Base-by-base conservation (phyloP, 2,797 vertebrate genomes). In the Rhodeus uyekii region DNA sequence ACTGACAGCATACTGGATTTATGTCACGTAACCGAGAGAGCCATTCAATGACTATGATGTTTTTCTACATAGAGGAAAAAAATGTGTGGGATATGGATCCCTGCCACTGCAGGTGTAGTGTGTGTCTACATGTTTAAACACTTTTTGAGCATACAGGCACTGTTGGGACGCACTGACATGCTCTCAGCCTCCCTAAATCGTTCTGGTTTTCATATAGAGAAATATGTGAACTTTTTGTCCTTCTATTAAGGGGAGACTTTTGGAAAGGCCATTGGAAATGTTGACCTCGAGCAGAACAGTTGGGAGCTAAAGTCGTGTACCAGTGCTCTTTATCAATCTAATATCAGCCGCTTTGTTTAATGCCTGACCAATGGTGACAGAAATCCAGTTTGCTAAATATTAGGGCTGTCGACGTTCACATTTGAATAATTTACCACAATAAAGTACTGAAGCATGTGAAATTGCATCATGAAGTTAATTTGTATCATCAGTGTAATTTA, bases 211-310 rank as follows among this genome's bases (percentile, higher is more conserved):
- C 39, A 77, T 50, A 85, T 77, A 77, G 48, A 38, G 77, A 81
- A 73, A 29, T 69, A 69, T 82, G 67, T 61, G 34, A 86, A 67
- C 76, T 74, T 84, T 79, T 73, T 78, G 80, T 73, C 68, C 58
- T 79, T 42, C 76, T n/a, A 36, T 65, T 65, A 82, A 80, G 18
- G 79, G 80, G 80, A 87, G 87, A 73, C 42, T 81, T 55, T 84
- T 93, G 91, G 91, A 90, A 84, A 64, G 73, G 67, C 42, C 22
- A 14, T 81, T 61, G 89, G 91, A 93, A 92, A 92, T 85, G 80
- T 55, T 90, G 87, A 92, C 81, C 85, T 68, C 46, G 80, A 77
- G 67, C 83, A 87, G 53, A 83, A 84, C 55, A 81, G 58, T 22
- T 39, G 14, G 64, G 67, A 76, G 71, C 71, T 32, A 39, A 65